Conservation (phyloP, 2,888 invertebrate genomes). For the Meiosimyza platycephala region DNA sequence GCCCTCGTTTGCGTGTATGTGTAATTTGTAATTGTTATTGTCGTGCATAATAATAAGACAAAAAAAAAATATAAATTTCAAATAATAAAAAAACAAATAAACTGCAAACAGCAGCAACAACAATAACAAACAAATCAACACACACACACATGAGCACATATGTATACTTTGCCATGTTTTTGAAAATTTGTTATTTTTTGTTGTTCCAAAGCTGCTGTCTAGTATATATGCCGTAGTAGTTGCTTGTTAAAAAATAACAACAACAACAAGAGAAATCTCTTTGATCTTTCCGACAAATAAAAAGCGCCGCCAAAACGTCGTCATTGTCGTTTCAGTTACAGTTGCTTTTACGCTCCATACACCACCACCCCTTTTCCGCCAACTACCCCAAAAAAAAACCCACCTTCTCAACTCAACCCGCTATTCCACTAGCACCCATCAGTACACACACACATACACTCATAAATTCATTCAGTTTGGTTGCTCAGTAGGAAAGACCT, state of each 20-base stretch:
- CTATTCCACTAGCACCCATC: too few species aligned
- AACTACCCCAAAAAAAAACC: neutral
- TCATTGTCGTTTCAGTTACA: conserved; percentile 41
- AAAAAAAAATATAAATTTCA: too few species aligned
- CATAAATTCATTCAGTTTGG: too few species aligned
- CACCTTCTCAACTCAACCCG: too few species aligned
- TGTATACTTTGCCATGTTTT: neutral
- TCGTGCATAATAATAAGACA: too few species aligned
- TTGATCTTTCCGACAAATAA: conserved; percentile 56
- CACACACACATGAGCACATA: neutral
- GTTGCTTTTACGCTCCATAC: conserved; percentile 7
- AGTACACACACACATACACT: too few species aligned
- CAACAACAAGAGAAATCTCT: conserved; percentile 50
- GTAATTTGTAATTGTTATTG: too few species aligned
- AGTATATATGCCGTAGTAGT: too few species aligned
- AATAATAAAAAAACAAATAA: neutral
- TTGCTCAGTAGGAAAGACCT: too few species aligned
- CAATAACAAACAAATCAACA: neutral
- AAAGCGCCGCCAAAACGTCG: conserved; percentile 52
- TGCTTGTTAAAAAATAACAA: conserved; percentile 30
- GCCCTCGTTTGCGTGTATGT: too few species aligned
- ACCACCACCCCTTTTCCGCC: neutral
- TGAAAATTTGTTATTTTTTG: conserved; percentile 1
- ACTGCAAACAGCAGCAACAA: neutral
- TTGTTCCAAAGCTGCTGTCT: conserved; percentile 2